phyloP scores from a whole-genome alignment of 2,113 vertebrate species.

The Bubo bubo region DNA sequence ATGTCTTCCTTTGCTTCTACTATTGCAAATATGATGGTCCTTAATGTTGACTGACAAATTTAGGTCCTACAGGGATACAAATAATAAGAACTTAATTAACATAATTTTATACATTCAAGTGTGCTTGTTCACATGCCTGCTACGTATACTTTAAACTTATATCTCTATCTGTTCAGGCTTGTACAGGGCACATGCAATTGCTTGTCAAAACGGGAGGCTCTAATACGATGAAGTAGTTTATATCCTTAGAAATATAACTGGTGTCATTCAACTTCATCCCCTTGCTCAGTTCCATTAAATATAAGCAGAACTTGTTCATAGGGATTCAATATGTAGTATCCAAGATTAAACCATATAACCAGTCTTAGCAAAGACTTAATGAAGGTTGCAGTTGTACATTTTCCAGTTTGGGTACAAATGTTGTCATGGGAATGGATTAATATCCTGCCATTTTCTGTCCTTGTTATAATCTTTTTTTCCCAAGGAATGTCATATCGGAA shows the following conservation, averaged over 20 bases:
- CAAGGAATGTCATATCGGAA: slow-evolving; percentile 64
- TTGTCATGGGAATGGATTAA: slow-evolving; percentile 59
- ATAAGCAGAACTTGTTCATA: neutral
- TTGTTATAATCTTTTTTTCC: slow-evolving; percentile 63
- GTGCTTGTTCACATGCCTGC: neutral
- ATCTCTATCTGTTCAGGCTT: neutral
- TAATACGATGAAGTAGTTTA: neutral
- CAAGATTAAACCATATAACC: slow-evolving; percentile 13
- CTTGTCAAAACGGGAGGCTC: neutral
- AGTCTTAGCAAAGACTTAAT: neutral
- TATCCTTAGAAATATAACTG: neutral
- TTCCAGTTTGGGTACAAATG: slow-evolving; percentile 36
- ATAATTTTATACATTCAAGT: neutral
- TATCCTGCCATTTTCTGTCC: slow-evolving; percentile 42
- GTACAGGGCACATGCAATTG: neutral
- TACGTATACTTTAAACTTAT: neutral
- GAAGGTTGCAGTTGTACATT: slow-evolving; percentile 38
- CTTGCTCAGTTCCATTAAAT: neutral
- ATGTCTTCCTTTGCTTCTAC: neutral
- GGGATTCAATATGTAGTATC: neutral
- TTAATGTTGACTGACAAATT: neutral
- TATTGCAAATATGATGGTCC: neutral
- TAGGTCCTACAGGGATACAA: neutral
- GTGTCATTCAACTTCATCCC: neutral
- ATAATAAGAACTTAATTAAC: neutral